Evolutionary conservation across 1,140 invertebrate species (phyloP), one percentile per base, ranked within the genome.

Genomic region (Cydia pomonella): DNA sequence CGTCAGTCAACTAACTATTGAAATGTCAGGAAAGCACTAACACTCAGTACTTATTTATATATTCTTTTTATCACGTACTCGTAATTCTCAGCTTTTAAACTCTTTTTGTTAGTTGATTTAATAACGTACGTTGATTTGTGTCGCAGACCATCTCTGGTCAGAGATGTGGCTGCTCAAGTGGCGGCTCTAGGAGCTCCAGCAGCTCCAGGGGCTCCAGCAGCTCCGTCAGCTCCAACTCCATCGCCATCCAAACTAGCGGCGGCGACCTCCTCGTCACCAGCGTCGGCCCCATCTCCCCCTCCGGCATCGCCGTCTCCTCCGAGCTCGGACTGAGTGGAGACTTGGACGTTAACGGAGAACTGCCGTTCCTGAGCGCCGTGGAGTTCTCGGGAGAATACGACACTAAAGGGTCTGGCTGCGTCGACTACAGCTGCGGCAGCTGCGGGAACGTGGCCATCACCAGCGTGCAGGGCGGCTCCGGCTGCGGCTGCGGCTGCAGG

Each of bases 211-310:
- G 29, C 29, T 33, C 38, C 3, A 13, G 38, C 38, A 41, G 12
- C 47, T 50, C 47, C 38, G 12, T 41, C 47, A 2, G 16, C 47
- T 1, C 9, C 18, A 50, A n/a, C 16, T 38, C 16, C 21, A 63
- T 16, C 64, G 0, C 16, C 41, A 44, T 66, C 25, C 16, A 41
- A 0, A 29, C 33, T 1, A 62, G 33, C 69, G 73, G 33, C 25
- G 73, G 47, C 16, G 47, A 33, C 72, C 27, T 71, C 50, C 10
- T 12, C 44, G 44, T 74, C 6, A 33, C 18, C 47, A 66, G 62
- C 73, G 41, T 25, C 33, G 27, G 33, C 64, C 75, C 53, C 74
- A 73, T 73, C 50, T 47, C 77, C 38, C 59, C 74, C 33, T 29
- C 23, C 21, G 66, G 76, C n/a, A 50, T 69, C 41, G 47, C 44